Percentiles rank a stretch among this genome's conserved stretches.
These are phyloP conservation scores for Eupeodes latifasciatus DNA, from an alignment of 2,888 invertebrate species.

Conservation along the genomic window DNA sequence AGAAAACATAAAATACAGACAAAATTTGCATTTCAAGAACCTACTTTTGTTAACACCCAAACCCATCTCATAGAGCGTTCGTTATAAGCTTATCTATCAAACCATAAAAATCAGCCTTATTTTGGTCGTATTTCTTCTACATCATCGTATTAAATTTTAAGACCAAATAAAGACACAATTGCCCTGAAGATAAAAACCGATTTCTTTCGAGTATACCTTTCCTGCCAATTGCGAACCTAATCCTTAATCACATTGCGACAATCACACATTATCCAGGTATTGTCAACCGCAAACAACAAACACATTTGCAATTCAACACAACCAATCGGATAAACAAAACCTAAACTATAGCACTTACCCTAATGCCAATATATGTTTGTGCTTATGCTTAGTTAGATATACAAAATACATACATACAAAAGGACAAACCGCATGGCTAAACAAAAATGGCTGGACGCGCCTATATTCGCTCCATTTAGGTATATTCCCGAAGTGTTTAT, in stretches of 20 bases:
- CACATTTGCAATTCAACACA: slow-evolving; percentile 67
- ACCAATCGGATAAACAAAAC: slow-evolving; percentile 66
- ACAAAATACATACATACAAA: background rate
- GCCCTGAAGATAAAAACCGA: background rate
- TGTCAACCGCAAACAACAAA: slow-evolving; percentile 72
- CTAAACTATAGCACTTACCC: slow-evolving; percentile 5
- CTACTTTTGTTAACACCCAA: too few relatives aligned
- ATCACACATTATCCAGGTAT: slow-evolving; percentile 63
- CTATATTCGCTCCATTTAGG: slow-evolving; percentile 30
- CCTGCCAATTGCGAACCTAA: slow-evolving; percentile 36
- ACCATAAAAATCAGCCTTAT: too few relatives aligned
- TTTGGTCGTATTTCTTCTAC: too few relatives aligned
- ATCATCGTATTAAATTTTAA: too few relatives aligned
- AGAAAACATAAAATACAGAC: too few relatives aligned
- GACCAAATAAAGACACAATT: background rate
- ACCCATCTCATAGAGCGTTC: too few relatives aligned
- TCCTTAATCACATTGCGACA: slow-evolving; percentile 62
- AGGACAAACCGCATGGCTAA: slow-evolving; percentile 35
- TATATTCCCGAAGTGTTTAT: slow-evolving; percentile 57
- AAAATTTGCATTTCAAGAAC: too few relatives aligned
- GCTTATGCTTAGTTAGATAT: too few relatives aligned
- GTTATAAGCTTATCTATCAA: too few relatives aligned
- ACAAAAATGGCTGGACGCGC: slow-evolving; percentile 63
- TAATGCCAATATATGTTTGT: too few relatives aligned
- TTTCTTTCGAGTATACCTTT: background rate